Evolutionary conservation across 2,113 vertebrate genomes (phyloP).

Genomic region (Chrysemys picta): DNA sequence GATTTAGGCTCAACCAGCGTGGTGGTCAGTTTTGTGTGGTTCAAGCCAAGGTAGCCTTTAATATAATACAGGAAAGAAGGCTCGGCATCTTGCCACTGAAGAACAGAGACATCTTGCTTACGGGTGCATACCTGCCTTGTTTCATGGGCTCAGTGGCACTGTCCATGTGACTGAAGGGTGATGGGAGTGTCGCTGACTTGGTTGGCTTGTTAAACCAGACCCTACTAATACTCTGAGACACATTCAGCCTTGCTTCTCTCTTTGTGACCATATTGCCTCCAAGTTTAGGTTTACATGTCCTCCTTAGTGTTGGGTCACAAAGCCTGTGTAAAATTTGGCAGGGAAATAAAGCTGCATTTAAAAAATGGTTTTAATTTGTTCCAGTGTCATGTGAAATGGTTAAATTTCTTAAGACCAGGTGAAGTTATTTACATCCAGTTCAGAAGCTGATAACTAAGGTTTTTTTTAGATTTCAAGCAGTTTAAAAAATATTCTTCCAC

Average conservation of each 20-base stretch:
- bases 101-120: neutral
- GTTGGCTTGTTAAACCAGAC: neutral
- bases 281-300: neutral
- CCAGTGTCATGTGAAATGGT: constrained; percentile 49
- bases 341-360: constrained; percentile 45
- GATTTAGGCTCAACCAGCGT: neutral
- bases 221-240: neutral
- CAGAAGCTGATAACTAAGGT: constrained; percentile 76
- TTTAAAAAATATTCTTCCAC: constrained; percentile 59
- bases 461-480: constrained; percentile 77
- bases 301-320: constrained; percentile 7
- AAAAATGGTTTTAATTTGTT: constrained; percentile 58
- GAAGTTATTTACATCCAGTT: constrained; percentile 77
- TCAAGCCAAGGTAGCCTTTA: neutral
- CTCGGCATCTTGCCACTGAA: neutral
- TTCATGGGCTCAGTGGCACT: neutral
- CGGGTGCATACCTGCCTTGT: neutral
- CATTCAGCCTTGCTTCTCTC: neutral
- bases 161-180: neutral
- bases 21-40: neutral
- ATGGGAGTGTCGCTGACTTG: neutral
- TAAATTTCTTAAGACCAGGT: constrained; percentile 68
- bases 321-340: constrained; percentile 37
- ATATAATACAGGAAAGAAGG: neutral
- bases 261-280: neutral